Conservation (phyloP, 2,888 invertebrate species). For the Troilus luridus region DNA sequence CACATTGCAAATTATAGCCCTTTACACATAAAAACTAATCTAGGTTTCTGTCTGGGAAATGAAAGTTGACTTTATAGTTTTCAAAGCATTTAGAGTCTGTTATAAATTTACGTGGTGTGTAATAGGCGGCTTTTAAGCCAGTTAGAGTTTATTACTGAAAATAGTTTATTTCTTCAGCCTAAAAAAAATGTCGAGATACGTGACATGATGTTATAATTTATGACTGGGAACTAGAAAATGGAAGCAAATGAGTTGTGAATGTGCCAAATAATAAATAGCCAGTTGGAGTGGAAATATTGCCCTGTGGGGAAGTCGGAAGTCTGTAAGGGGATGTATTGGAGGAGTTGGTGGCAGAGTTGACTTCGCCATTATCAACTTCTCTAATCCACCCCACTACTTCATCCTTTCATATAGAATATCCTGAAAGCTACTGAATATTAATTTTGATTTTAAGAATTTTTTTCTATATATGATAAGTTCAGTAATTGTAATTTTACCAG, state of each 20-base stretch:
- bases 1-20: no score
- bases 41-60: no score
- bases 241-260: neutral
- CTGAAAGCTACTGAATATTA: neutral
- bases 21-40: no score
- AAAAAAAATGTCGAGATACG: neutral
- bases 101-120: neutral
- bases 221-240: neutral
- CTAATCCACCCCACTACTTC: neutral
- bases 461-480: neutral
- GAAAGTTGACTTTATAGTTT: no score
- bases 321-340: slow-evolving; percentile 4
- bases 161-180: neutral
- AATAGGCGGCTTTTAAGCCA: neutral
- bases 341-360: neutral
- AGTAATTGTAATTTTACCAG: neutral
- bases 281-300: slow-evolving; percentile 20
- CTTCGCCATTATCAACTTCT: slow-evolving; percentile 17
- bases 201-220: neutral
- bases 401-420: neutral
- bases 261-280: neutral
- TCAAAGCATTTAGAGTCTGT: neutral
- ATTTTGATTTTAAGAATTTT: neutral
- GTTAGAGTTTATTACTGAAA: neutral
- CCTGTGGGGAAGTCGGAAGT: neutral